Evolutionary conservation across 2,888 invertebrate species (phyloP), one percentile per base, ranked within the genome.

Genomic region (Drosophila limbata): DNA sequence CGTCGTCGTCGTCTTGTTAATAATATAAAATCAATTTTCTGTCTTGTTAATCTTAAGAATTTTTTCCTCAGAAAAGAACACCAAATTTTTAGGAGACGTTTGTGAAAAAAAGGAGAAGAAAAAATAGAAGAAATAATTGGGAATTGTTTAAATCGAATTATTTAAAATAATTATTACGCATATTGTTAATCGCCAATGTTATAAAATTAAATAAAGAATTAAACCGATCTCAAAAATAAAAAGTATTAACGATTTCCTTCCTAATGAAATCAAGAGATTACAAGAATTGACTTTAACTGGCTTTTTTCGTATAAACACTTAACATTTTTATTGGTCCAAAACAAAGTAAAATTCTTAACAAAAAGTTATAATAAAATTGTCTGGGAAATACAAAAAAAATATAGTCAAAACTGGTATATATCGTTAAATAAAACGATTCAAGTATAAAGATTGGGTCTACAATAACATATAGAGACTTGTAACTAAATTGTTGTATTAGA

Each of bases 121-220:
- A n/a, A 35, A 15, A 15, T 15, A 13, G 11, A 37, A 37, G 39
- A 33, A 0, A n/a, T 45, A 15, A 15, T 15, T 15, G 8, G 44
- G n/a, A 33, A 76, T 44, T 61, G 66, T 77, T 77, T 66, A 68
- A 67, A 50, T 48, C 52, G 65, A 63, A 59, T 61, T 56, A 57
- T 48, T 68, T 17, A 60, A 56, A 59, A 57, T 53, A 69, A 62
- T 64, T 69, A 79, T 69, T 66, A 79, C 50, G 69, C 82, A 76
- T 77, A 84, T 73, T 83, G 88, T 87, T 83, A 83, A 84, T 66
- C 82, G 69, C 73, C 71, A 77, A 83, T 77, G 88, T 85, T 85
- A 88, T 57, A 13, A 66, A 65, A 35, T 69, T 70, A 62, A 73
- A 70, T 69, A 66, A 79, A 74, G 45, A 53, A 69, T 68, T 68